Evolutionary conservation across 2,113 vertebrate genomes (phyloP).

Genomic region (Tenrec ecaudatus): DNA sequence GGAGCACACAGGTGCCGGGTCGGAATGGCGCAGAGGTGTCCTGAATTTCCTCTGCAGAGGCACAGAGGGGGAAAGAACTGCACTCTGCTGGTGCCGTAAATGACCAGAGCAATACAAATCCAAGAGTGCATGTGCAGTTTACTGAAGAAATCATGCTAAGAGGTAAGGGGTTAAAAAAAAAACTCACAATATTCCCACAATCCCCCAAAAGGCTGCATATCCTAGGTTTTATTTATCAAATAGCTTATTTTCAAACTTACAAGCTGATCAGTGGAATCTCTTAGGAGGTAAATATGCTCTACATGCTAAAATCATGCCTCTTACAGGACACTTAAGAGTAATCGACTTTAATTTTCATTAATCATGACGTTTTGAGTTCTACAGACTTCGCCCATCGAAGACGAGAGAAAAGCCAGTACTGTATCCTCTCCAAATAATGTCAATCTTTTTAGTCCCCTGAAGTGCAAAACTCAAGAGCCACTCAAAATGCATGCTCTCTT

Average conservation of each 20-base stretch:
- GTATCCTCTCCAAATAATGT: not conserved
- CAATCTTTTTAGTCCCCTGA: not conserved
- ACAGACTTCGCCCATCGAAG: conserved; percentile 1
- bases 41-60: conserved; percentile 56
- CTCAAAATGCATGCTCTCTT: not conserved
- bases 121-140: not conserved
- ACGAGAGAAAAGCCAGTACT: conserved; percentile 49
- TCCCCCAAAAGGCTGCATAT: not conserved
- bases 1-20: not conserved
- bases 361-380: conserved; percentile 5
- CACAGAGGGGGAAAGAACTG: not conserved
- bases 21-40: not conserved
- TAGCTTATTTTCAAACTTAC: conserved; percentile 56
- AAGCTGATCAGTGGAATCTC: not conserved
- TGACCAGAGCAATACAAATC: not conserved
- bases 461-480: conserved; percentile 11
- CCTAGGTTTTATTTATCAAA: conserved; percentile 54
- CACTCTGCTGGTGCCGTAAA: not conserved
- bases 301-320: not conserved
- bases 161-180: not conserved
- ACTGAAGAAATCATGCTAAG: conserved; percentile 23
- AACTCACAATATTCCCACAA: not conserved
- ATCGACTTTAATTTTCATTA: not conserved
- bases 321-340: not conserved
- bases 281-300: conserved; percentile 6